Conservation (phyloP, 2,113 vertebrate genomes). For the Dryoscopus gambensis region DNA sequence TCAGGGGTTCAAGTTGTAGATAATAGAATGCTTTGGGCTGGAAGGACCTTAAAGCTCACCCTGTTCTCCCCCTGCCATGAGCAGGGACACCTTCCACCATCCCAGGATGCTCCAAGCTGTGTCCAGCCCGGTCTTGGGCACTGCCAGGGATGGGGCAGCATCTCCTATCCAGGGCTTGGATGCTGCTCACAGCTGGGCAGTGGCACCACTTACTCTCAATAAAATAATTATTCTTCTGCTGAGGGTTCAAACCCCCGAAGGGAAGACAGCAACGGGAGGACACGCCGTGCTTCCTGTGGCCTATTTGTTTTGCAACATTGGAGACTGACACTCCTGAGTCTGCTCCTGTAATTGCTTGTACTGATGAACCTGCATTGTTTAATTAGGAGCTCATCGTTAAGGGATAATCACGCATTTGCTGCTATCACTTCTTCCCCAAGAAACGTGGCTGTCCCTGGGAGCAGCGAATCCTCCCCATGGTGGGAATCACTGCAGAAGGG, state of each 20-base stretch:
- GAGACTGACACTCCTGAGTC: neutral
- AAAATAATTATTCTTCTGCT: neutral
- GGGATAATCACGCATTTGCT: neutral
- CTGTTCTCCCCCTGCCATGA: neutral
- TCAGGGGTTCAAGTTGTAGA: neutral
- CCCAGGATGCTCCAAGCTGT: neutral
- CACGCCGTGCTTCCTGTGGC: neutral
- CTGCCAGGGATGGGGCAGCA: neutral
- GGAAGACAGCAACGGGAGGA: neutral
- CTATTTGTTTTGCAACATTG: conserved; percentile 19
- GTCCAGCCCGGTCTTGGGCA: neutral
- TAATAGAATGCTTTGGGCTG: neutral
- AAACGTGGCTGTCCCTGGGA: neutral
- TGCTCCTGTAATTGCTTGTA: conserved; percentile 33
- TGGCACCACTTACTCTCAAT: neutral
- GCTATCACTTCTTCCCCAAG: neutral
- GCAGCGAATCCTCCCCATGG: neutral
- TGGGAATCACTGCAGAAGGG: neutral
- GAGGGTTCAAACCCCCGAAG: neutral
- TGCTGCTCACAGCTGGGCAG: neutral
- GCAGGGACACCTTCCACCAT: neutral
- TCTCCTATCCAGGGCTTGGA: neutral
- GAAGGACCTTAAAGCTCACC: neutral
- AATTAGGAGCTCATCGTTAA: conserved; percentile 10
- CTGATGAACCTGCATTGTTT: conserved; percentile 43